Base-by-base conservation (phyloP, 1,140 invertebrate species). In the Drosophila rhopaloa region DNA sequence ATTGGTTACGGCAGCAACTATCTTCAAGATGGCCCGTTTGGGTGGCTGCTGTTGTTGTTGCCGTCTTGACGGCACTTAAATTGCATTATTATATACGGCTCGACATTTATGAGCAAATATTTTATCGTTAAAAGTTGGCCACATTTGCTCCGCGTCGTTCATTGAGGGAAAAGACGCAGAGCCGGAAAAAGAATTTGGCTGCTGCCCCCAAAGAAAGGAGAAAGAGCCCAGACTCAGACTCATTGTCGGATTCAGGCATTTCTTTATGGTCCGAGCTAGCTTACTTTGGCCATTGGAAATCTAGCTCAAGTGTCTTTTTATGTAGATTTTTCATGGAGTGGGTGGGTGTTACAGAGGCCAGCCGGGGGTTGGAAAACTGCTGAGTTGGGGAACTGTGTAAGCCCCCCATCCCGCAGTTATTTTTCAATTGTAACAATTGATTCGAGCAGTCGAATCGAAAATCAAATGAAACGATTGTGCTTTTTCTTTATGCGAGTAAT, bases 91-190 rank as follows among this genome's bases (percentile, higher is more conserved):
- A 84, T 84, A 84, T 81, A 82, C 81, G 81, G 78, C 44, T 76
- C 70, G 83, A 91, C 83, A 91, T 84, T 91, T 91, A 88, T 88
- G 88, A 82, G 88, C 77, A 84, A 91, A 91, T 91, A 79, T 77
- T 88, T 84, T 88, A 91, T 91, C 70, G 81, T 76, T 75, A 62
- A 77, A 88, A 86, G 71, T 89, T 89, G 68, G 63, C 66, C 78
- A 62, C 53, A 35, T 37, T 60, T 29, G 58, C 57, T 29, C 48
- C 58, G 57, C 59, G 58, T n/a, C 60, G 16, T 66, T 61, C 70
- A 80, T 80, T 76, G 72, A 50, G 27, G 27, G 27, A 16, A 50
- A 50, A 32, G 16, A 9, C 43, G 43, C 43, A 19, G 47, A 65
- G 46, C 32, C 13, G 60, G 66, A 40, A 67, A 76, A 54, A 59